Evolutionary conservation across 1,140 invertebrate genomes (phyloP).

Genomic region (Nephila pilipes): DNA sequence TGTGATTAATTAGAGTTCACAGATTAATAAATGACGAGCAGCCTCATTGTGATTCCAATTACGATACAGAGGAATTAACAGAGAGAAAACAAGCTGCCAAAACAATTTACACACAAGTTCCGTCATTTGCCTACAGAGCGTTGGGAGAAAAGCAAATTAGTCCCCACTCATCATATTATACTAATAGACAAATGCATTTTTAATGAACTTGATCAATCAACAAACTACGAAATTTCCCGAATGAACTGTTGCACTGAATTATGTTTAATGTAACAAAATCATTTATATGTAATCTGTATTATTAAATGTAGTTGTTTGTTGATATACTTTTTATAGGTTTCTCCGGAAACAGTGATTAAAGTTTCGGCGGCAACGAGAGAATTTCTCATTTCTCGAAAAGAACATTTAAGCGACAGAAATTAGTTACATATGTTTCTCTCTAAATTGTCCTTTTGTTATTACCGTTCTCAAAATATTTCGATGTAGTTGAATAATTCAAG

Average conservation of each 20-base stretch:
- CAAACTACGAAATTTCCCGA: constrained; percentile 7
- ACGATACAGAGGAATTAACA: not conserved
- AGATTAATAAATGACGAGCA: too few relatives aligned
- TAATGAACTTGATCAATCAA: constrained; percentile 48
- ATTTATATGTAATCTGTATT: not conserved
- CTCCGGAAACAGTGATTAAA: not conserved
- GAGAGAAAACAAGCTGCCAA: not conserved
- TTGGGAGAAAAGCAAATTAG: constrained; percentile 12
- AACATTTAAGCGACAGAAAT: not conserved
- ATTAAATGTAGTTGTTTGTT: not conserved
- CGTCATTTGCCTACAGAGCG: not conserved
- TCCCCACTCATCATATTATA: not conserved
- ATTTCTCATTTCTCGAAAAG: not conserved
- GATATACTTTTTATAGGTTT: not conserved
- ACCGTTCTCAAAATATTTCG: too few relatives aligned
- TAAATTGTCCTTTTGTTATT: too few relatives aligned
- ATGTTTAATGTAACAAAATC: too few relatives aligned
- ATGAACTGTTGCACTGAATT: constrained; percentile 21
- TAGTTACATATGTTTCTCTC: not conserved
- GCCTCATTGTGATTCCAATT: too few relatives aligned
- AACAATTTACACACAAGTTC: too few relatives aligned
- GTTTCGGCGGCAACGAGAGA: not conserved
- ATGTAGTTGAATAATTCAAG: too few relatives aligned
- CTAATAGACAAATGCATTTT: constrained; percentile 34
- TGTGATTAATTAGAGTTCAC: too few relatives aligned